Evolutionary conservation across 2,113 vertebrate species (phyloP), one percentile per base, ranked within the genome.

Genomic region (Acinonyx jubatus): DNA sequence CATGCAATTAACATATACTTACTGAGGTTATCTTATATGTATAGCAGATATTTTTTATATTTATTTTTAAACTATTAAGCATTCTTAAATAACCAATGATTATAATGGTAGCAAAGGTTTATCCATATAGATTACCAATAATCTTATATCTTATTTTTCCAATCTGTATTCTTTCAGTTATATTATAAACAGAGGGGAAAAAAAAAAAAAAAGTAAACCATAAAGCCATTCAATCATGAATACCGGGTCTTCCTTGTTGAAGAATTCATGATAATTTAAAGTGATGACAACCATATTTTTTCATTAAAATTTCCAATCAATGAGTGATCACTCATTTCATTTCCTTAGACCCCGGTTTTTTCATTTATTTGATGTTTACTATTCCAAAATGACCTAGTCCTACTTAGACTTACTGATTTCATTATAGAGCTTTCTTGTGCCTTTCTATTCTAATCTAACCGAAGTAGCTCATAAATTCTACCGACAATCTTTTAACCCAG

Each of bases 211-310:
- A 66, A 66, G 66, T 1, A 82, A 91, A 16, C 1, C 19, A 38
- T 27, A 76, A 80, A 41, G 25, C 14, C 18, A 92, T 16, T 66
- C 8, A 89, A 48, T 29, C 8, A 61, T 66, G 9, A 79, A 41
- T 63, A 73, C 19, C 5, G 66, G 36, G 7, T 91, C 9, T 91
- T 89, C 94, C 63, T 89, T 48, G 74, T 4, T 66, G 8, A 84
- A 94, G 31, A 89, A 33, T 66, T 96, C 33, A 84, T 57, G 81
- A 36, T 89, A 66, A 65, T 83, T 94, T 66, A 31, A 92, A 97
- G 27, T 61, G 33, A 79, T 96, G 21, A 76, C 61, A 97, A 83
- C 0, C 31, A 91, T 14, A 45, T 52, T 89, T 89, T 96, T 96
- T 16, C 55, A 84, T 80, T 80, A 84, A 74, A 97, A 33, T 94